Conservation (phyloP, 2,797 vertebrate genomes). For the Iguana delicatissima region DNA sequence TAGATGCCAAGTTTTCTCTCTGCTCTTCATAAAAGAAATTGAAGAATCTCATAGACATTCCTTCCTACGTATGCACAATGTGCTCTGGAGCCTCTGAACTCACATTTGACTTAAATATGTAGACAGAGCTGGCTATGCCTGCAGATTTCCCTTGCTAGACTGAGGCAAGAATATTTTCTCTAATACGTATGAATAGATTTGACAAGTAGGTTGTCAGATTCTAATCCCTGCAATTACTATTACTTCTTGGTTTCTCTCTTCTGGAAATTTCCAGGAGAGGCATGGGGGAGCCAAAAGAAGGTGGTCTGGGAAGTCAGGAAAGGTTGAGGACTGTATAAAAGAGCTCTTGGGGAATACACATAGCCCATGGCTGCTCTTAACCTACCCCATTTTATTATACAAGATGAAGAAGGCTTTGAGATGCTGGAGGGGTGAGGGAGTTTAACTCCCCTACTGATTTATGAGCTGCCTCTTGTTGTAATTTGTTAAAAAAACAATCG, state of each 20-base stretch:
- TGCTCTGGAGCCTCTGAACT: not conserved
- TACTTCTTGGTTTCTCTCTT: not conserved
- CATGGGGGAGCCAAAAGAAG: too few species aligned
- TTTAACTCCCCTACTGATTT: slow-evolving; percentile 7
- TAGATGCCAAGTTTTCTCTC: too few species aligned
- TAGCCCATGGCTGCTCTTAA: not conserved
- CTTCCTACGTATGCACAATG: not conserved
- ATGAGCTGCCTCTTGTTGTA: not conserved
- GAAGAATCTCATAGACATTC: too few species aligned
- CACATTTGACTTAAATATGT: not conserved
- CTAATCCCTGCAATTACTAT: slow-evolving; percentile 6
- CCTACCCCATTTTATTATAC: not conserved
- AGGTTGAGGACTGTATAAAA: too few species aligned
- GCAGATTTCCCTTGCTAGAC: not conserved
- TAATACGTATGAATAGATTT: accelerated
- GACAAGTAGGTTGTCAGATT: slow-evolving; percentile 10
- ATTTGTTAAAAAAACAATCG: not conserved
- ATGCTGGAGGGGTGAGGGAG: not conserved
- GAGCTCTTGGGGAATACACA: too few species aligned
- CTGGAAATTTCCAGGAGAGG: too few species aligned
- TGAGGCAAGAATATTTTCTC: not conserved
- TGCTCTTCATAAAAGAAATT: too few species aligned
- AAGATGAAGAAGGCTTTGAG: not conserved
- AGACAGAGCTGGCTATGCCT: not conserved
- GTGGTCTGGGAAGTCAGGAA: too few species aligned